Conservation (phyloP, 2,888 invertebrate species). For the Cataglyphis altisquamis region DNA sequence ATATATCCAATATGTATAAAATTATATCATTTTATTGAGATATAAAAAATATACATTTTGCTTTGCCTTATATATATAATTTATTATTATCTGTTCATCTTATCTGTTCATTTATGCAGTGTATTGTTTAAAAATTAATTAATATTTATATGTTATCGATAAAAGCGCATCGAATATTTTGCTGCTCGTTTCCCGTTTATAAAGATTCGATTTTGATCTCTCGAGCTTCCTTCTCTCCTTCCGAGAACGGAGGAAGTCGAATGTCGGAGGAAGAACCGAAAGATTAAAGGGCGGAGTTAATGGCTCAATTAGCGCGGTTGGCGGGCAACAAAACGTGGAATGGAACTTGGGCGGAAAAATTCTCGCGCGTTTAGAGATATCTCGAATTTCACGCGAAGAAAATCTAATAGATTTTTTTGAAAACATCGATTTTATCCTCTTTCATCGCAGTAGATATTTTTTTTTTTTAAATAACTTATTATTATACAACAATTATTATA, state of each 20-base stretch:
- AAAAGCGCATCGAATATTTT: slow-evolving; percentile 49
- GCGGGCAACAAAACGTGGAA: slow-evolving; percentile 61
- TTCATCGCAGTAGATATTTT: neutral
- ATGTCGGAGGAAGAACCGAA: slow-evolving; percentile 64
- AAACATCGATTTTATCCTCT: slow-evolving; percentile 38
- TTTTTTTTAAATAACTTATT: slow-evolving; percentile 47
- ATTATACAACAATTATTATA: neutral
- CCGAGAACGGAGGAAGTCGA: slow-evolving; percentile 71
- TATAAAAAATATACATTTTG: neutral
- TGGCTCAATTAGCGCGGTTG: slow-evolving; percentile 74
- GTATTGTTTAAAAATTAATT: slow-evolving; percentile 4
- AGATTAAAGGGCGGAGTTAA: slow-evolving; percentile 76
- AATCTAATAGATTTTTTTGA: slow-evolving; percentile 65
- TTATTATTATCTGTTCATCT: neutral
- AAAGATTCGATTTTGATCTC: slow-evolving; percentile 59
- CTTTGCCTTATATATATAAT: neutral
- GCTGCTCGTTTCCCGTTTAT: slow-evolving; percentile 6
- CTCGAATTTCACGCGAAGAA: slow-evolving; percentile 50
- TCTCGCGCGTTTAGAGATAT: slow-evolving; percentile 52
- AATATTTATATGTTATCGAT: neutral
- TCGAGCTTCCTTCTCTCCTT: slow-evolving; percentile 61
- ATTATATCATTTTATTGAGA: neutral
- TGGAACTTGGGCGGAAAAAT: slow-evolving; percentile 65
- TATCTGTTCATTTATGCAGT: neutral
- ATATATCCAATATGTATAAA: neutral